These are phyloP conservation scores for Anarsia innoxiella DNA, from an alignment of 2,888 invertebrate species.

Conservation along the genomic window DNA sequence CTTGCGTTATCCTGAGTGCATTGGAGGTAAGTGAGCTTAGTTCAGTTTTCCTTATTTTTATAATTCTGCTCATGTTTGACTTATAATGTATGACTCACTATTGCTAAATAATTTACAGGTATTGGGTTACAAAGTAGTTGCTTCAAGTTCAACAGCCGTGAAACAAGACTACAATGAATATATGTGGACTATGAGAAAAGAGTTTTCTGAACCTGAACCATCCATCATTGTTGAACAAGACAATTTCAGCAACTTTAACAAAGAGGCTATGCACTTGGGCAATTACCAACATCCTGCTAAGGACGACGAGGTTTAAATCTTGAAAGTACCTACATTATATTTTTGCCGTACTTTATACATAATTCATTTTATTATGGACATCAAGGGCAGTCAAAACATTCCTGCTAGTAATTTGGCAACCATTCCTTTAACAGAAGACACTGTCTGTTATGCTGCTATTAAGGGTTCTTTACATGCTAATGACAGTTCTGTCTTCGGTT, in stretches of 20 bases:
- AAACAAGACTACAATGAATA: conserved; percentile 93
- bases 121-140: conserved; percentile 90
- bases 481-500: conserved; percentile 85
- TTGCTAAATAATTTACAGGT: conserved; percentile 65
- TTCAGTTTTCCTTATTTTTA: no score
- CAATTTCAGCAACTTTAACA: conserved; percentile 77
- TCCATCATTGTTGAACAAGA: conserved; percentile 76
- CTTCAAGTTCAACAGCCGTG: conserved; percentile 88
- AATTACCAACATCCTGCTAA: conserved; percentile 57
- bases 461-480: conserved; percentile 86
- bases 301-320: conserved; percentile 59
- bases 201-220: conserved; percentile 89
- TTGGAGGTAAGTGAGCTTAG: conserved; percentile 83
- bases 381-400: conserved; percentile 46
- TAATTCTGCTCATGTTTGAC: not conserved
- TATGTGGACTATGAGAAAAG: conserved; percentile 95
- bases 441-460: conserved; percentile 83
- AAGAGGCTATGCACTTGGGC: conserved; percentile 71
- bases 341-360: conserved; percentile 15
- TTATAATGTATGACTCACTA: conserved; percentile 2
- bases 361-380: conserved; percentile 49
- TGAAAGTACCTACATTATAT: conserved; percentile 18
- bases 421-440: conserved; percentile 64
- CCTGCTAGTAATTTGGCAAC: conserved; percentile 39
- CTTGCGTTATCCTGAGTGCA: conserved; percentile 89